These are phyloP conservation scores for Brotula barbata DNA, from an alignment of 2,797 vertebrate genomes.

Conservation along the genomic window DNA sequence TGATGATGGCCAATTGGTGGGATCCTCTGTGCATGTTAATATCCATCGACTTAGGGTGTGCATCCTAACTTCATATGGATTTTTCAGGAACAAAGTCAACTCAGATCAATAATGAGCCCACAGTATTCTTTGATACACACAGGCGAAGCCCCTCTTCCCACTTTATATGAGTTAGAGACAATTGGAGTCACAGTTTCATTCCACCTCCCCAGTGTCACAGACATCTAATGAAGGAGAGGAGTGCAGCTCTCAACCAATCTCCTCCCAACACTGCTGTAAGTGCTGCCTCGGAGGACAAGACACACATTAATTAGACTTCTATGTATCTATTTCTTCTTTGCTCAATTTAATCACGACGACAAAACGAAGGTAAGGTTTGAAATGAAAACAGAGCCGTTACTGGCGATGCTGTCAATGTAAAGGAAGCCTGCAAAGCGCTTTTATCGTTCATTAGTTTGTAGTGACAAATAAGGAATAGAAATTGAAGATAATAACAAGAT, in stretches of 20 bases:
- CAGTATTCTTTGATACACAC: constrained; percentile 43
- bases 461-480: background rate
- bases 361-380: constrained; percentile 3
- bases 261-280: constrained; percentile 41
- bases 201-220: constrained; percentile 44
- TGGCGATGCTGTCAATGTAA: constrained; percentile 9
- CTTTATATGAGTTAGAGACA: constrained; percentile 22
- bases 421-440: background rate
- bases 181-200: constrained; percentile 36
- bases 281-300: constrained; percentile 49
- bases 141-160: constrained; percentile 21
- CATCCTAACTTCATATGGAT: constrained; percentile 13
- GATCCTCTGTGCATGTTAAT: background rate
- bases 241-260: constrained; percentile 43
- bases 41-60: constrained; percentile 2
- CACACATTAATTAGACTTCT: constrained; percentile 62
- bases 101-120: constrained; percentile 33
- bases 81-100: constrained; percentile 24
- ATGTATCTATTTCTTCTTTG: constrained; percentile 54
- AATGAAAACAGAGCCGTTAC: constrained; percentile 2
- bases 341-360: constrained; percentile 16
- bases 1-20: background rate
- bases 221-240: constrained; percentile 60
- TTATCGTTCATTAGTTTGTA: background rate
- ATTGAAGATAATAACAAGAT: background rate